Conservation (phyloP, 2,113 vertebrate genomes). For the Orthonyx spaldingii region DNA sequence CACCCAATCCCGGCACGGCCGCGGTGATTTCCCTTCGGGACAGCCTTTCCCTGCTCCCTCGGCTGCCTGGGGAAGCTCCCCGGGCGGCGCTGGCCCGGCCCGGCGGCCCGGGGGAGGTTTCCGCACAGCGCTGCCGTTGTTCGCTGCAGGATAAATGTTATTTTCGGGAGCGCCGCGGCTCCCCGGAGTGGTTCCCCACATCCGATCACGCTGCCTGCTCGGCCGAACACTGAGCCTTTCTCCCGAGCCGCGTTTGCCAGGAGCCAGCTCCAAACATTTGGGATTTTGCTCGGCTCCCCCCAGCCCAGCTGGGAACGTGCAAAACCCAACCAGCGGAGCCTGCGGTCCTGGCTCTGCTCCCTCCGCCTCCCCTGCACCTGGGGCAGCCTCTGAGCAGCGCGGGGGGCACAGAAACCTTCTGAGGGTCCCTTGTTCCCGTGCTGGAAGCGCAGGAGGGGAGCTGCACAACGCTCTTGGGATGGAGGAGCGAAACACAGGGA, state of each 20-base stretch:
- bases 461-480: not conserved
- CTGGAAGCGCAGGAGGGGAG: not conserved
- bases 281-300: not conserved
- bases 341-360: not conserved
- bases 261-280: not conserved
- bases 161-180: not conserved
- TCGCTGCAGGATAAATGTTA: not conserved
- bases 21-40: not conserved
- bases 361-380: not conserved
- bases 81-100: not conserved
- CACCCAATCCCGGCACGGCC: not conserved
- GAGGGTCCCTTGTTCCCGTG: not conserved
- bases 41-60: not conserved
- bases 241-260: not conserved
- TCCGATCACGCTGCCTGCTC: not conserved
- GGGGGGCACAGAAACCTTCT: not conserved
- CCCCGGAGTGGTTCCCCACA: not conserved
- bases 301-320: not conserved
- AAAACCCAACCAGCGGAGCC: not conserved
- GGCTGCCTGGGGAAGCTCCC: not conserved
- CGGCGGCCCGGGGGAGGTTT: not conserved
- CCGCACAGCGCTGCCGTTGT: not conserved
- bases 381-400: not conserved
- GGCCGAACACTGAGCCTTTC: slow-evolving; percentile 22
- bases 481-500: not conserved